A percentile compares a stretch with the other conserved stretches of the same genome.
These are phyloP conservation scores for Trichonephila inaurata DNA, from an alignment of 1,140 invertebrate species.

Conservation along the genomic window DNA sequence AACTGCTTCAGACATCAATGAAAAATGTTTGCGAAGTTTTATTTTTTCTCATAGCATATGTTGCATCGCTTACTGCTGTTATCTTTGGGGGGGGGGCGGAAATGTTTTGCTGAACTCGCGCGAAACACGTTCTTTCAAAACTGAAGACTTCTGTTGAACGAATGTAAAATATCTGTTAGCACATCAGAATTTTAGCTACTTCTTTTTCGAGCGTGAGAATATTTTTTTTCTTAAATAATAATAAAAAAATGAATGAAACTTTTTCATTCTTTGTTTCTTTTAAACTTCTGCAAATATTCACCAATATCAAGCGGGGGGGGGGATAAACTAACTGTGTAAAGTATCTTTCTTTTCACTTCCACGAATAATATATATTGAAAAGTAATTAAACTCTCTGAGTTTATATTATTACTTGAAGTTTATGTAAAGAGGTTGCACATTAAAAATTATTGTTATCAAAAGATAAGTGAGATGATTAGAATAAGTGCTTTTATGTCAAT, in stretches of 20 bases:
- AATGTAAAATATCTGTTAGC: background rate
- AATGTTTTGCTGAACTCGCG: background rate
- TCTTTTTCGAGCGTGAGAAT: background rate
- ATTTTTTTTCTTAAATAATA: background rate
- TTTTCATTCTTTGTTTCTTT: background rate
- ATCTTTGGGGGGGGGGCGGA: background rate
- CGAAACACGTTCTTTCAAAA: background rate
- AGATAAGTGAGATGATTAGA: too few relatives aligned
- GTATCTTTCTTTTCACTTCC: too few relatives aligned
- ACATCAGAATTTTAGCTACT: background rate
- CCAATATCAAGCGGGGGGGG: background rate
- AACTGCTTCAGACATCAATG: too few relatives aligned
- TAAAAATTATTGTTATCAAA: too few relatives aligned
- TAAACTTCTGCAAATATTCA: background rate
- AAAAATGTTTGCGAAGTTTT: background rate
- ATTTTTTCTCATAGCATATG: background rate
- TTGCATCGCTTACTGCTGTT: background rate
- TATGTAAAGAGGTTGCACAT: too few relatives aligned
- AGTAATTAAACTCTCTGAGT: too few relatives aligned
- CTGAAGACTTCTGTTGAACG: background rate
- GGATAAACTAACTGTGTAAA: too few relatives aligned
- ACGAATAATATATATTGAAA: too few relatives aligned
- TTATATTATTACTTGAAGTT: too few relatives aligned
- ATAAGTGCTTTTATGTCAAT: too few relatives aligned
- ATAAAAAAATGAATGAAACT: conserved; percentile 1